Evolutionary conservation across 1,140 invertebrate species (phyloP), one percentile per base, ranked within the genome.

Genomic region (Atta texana): DNA sequence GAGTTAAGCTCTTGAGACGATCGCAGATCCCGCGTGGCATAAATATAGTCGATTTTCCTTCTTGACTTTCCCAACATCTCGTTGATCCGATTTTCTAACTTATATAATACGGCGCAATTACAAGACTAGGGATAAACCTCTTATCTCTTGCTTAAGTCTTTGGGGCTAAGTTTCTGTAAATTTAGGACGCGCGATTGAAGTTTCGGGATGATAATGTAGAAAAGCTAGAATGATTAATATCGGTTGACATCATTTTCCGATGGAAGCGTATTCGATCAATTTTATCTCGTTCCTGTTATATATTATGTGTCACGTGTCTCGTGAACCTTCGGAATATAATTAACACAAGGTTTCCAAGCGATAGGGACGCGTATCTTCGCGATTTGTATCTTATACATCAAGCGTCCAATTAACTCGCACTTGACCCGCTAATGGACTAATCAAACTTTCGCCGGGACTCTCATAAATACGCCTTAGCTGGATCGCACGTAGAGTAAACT

Each of bases 381-480:
- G 28, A 57, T 51, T 39, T n/a, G 3, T n/a, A 55, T 2, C 5
- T 39, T 16, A 24, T 28, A 55, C 31, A 53, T 51, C 4, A 61
- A 55, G 0, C 64, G 14, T 74, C 31, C 71, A 86, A 89, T 89
- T 87, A 89, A 89, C 66, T 80, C 39, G 53, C 61, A 86, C 61
- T 76, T 86, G 24, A 55, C 55, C 39, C 31, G 53, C 49, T 78
- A 87, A 72, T 69, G 21, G 64, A 16, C 44, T 51, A 78, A 28
- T 89, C 72, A 64, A 89, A 85, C 82, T 85, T 77, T 86, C 49
- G 72, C 39, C 59, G 55, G 71, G 72, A 51, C 39, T 12, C 10
- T 24, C 57, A 51, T 80, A 86, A 89, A 78, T 75, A 49, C 21
- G 14, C 16, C 34, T 63, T 28, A n/a, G 16, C 24, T 5, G 49